A percentile compares a stretch with the other conserved stretches of the same genome.
phyloP scores from a whole-genome alignment of 2,888 invertebrate genomes.

The Tortrix viridana region DNA sequence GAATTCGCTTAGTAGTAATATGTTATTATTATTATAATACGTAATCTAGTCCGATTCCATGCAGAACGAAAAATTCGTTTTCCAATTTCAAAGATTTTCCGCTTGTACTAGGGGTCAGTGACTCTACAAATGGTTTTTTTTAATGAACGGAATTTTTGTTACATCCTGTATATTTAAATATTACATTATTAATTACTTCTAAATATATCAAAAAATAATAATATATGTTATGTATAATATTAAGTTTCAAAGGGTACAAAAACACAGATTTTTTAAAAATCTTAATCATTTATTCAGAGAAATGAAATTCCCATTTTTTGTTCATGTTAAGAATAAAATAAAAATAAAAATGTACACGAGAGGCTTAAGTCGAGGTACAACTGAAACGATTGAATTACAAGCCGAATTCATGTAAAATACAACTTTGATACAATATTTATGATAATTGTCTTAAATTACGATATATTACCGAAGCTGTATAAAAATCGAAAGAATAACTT shows the following conservation, averaged over 20 bases:
- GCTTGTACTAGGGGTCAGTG: no score
- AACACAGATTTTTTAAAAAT: constrained; percentile 67
- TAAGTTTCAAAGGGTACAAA: constrained; percentile 45
- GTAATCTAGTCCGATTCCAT: no score
- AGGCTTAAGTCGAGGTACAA: constrained; percentile 58
- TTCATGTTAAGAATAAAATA: constrained; percentile 61
- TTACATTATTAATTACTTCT: no score
- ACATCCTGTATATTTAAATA: no score
- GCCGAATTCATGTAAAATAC: constrained; percentile 75
- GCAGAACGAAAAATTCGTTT: no score
- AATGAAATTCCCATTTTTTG: constrained; percentile 70
- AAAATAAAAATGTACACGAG: constrained; percentile 56
- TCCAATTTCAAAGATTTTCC: no score
- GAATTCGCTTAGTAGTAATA: no score
- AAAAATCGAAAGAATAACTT: constrained; percentile 68
- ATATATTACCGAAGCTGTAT: constrained; percentile 66
- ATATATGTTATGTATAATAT: no score
- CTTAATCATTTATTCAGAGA: constrained; percentile 80
- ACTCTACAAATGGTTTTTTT: no score
- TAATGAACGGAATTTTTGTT: no score
- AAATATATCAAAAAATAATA: no score
- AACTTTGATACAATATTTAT: constrained; percentile 78
- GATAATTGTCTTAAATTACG: constrained; percentile 64
- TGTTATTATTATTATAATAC: no score
- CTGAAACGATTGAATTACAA: constrained; percentile 71